phyloP scores from a whole-genome alignment of 2,888 invertebrate genomes.

The Phalangium opilio region DNA sequence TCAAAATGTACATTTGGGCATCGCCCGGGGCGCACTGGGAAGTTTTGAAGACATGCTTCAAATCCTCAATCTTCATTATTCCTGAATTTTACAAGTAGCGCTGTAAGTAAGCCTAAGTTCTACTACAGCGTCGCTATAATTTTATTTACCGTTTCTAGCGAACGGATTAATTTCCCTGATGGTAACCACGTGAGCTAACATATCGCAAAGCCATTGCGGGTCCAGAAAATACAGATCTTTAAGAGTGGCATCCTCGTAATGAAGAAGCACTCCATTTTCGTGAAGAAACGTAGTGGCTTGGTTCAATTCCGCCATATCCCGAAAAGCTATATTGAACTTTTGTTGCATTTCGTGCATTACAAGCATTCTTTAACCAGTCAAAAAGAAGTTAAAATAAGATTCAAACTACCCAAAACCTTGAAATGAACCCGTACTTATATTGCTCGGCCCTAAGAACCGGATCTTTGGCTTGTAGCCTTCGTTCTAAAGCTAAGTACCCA shows the following conservation, averaged over 20 bases:
- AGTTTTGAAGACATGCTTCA: slow-evolving; percentile 83
- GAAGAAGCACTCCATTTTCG: slow-evolving; percentile 87
- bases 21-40: slow-evolving; percentile 53
- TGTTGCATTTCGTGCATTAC: slow-evolving; percentile 45
- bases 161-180: slow-evolving; percentile 95
- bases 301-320: slow-evolving; percentile 47
- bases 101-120: neutral
- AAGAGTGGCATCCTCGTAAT: slow-evolving; percentile 84
- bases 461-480: slow-evolving; percentile 39
- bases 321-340: slow-evolving; percentile 52
- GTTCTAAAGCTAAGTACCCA: slow-evolving; percentile 58
- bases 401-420: neutral
- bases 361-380: slow-evolving; percentile 29
- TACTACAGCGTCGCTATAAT: neutral
- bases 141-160: slow-evolving; percentile 52
- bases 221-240: slow-evolving; percentile 91
- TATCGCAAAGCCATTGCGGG: slow-evolving; percentile 97
- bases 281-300: slow-evolving; percentile 95
- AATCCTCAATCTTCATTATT: slow-evolving; percentile 82
- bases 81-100: slow-evolving; percentile 33
- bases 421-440: slow-evolving; percentile 27
- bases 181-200: slow-evolving; percentile 90
- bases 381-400: neutral
- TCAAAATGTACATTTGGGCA: slow-evolving; percentile 66
- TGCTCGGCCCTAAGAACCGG: slow-evolving; percentile 32